These are phyloP conservation scores for Heliconius sara DNA, from an alignment of 2,888 invertebrate genomes.

Conservation along the genomic window DNA sequence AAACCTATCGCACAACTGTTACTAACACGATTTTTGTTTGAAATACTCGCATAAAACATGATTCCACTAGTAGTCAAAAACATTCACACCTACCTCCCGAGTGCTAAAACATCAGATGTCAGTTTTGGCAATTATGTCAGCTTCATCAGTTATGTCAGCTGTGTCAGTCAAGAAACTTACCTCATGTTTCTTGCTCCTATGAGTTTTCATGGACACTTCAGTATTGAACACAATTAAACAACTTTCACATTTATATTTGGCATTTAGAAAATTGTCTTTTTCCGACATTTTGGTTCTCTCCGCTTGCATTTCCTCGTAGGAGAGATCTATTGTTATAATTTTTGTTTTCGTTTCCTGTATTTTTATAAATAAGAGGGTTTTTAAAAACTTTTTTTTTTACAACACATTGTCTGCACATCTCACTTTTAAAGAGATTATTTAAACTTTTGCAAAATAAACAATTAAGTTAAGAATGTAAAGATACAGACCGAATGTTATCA, in stretches of 20 bases:
- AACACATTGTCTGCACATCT: no score
- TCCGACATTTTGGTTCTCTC: conserved; percentile 58
- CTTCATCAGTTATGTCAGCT: neutral
- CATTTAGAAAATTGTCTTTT: conserved; percentile 53
- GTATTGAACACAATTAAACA: conserved; percentile 63
- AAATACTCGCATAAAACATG: no score
- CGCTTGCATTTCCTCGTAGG: conserved; percentile 65
- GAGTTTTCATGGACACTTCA: conserved; percentile 55
- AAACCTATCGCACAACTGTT: no score
- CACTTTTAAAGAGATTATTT: no score
- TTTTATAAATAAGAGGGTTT: neutral
- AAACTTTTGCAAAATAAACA: no score
- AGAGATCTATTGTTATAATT: conserved; percentile 58
- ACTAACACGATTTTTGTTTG: no score
- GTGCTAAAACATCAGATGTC: no score
- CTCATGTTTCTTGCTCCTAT: conserved; percentile 59
- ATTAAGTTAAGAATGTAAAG: neutral
- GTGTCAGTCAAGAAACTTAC: conserved; percentile 17
- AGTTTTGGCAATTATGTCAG: neutral
- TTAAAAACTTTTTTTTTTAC: no score
- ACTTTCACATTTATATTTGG: conserved; percentile 60
- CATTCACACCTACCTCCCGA: no score
- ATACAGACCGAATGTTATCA: neutral
- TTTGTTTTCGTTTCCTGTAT: conserved; percentile 24
- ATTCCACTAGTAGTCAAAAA: no score